phyloP scores from a whole-genome alignment of 1,140 invertebrate genomes.

The Helicoverpa zea region DNA sequence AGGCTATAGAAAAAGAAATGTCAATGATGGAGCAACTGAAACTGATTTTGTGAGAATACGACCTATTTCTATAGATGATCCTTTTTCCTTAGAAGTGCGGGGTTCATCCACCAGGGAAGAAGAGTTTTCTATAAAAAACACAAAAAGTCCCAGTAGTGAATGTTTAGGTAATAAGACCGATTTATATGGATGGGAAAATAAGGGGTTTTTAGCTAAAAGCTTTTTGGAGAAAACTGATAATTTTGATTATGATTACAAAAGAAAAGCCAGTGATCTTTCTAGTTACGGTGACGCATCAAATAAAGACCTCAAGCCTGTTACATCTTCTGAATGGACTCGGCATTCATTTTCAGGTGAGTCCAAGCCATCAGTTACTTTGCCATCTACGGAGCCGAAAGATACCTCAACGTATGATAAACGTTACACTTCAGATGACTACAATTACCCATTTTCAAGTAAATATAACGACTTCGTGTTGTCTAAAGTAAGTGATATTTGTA shows the following conservation, averaged over 20 bases:
- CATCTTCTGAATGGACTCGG: slow-evolving; percentile 65
- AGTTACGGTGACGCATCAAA: slow-evolving; percentile 54
- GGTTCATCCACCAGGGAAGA: slow-evolving; percentile 61
- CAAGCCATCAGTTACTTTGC: slow-evolving; percentile 73
- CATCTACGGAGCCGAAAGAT: slow-evolving; percentile 75
- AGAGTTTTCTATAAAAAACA: slow-evolving; percentile 67
- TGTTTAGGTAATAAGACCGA: slow-evolving; percentile 84
- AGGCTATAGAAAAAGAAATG: slow-evolving; percentile 71
- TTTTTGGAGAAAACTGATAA: slow-evolving; percentile 61
- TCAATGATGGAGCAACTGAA: slow-evolving; percentile 62
- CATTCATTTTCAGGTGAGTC: slow-evolving; percentile 77
- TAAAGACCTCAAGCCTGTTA: slow-evolving; percentile 61
- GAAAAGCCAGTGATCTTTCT: slow-evolving; percentile 59
- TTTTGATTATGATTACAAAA: slow-evolving; percentile 61
- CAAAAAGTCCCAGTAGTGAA: slow-evolving; percentile 79
- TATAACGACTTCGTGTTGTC: slow-evolving; percentile 78
- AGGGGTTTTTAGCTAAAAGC: slow-evolving; percentile 80
- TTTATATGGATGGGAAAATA: slow-evolving; percentile 86
- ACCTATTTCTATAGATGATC: slow-evolving; percentile 83
- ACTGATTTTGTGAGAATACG: slow-evolving; percentile 77
- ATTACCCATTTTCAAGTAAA: slow-evolving; percentile 77
- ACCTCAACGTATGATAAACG: slow-evolving; percentile 70
- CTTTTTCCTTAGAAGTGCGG: slow-evolving; percentile 76
- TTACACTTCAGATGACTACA: slow-evolving; percentile 76
- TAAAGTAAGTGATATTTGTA: slow-evolving; percentile 78